Base-by-base conservation (phyloP, 2,113 vertebrate species). In the Coregonus clupeaformis region DNA sequence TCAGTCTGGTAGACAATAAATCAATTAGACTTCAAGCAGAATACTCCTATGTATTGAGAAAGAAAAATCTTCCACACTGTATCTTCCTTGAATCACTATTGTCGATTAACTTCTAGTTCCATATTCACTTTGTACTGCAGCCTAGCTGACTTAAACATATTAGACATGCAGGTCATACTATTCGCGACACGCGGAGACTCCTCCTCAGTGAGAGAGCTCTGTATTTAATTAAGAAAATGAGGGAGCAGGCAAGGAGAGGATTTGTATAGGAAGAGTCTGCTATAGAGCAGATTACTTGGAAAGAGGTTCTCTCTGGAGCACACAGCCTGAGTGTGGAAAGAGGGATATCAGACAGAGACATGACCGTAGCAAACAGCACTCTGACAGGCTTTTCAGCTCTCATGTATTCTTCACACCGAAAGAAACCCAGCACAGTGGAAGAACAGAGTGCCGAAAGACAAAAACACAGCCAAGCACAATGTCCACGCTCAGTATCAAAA, bases 201-300 rank as follows among this genome's bases (percentile, higher is more conserved):
- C 36, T 77, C 47, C 76, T 36, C 72, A 62, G 68, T 77, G 74
- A 77, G 62, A 68, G 66, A 64, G 71, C 49, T 68, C 47, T 14
- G 52, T 30, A 72, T 89, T 88, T 81, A 84, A 87, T 89, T 82
- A 83, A 64, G 57, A 49, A 78, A 85, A 88, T 89, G 70, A 85
- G 69, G 45, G 74, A 64, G 49, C 18, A 75, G 69, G 30, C 52
- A 55, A 9, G 22, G 6, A 59, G 73, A n/a, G 78, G 77, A 79
- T 84, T 76, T 32, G 60, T 11, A 42, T 11, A 42, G 36, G 9
- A 62, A 29, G 66, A 74, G 62, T 69, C 57, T 78, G 72, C 24
- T 78, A 57, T 78, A 71, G 77, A 86, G 80, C 72, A 75, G 80
- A 86, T 88, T 82, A 80, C 9, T 42, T 11, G 36, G 36, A 42